Percentiles rank a stretch among this genome's conserved stretches.
phyloP scores from a whole-genome alignment of 2,797 vertebrate species.

The Lacerta agilis region DNA sequence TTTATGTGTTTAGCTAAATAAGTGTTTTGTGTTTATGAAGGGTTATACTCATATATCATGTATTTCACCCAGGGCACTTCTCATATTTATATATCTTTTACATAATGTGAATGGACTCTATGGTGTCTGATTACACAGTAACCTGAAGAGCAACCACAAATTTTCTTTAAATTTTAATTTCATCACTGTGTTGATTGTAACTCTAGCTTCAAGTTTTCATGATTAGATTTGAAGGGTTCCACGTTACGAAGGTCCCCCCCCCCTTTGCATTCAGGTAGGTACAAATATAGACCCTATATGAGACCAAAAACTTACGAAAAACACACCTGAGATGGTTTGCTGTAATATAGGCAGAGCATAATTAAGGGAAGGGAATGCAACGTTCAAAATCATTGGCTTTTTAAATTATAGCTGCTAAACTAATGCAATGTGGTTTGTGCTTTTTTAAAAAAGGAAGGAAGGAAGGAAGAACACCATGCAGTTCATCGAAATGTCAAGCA shows the following conservation, averaged over 20 bases:
- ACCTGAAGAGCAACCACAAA: neutral
- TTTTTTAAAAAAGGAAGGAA: neutral
- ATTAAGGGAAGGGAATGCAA: neutral
- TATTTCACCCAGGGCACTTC: conserved; percentile 5
- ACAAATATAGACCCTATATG: neutral
- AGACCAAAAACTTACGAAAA: neutral
- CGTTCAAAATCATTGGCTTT: neutral
- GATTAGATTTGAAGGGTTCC: neutral
- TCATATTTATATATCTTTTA: neutral
- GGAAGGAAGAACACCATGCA: neutral
- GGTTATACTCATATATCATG: neutral
- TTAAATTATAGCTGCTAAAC: neutral
- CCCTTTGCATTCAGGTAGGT: neutral
- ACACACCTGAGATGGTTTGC: neutral
- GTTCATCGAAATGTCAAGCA: neutral
- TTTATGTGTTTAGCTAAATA: neutral
- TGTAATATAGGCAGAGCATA: neutral
- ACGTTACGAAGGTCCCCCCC: neutral
- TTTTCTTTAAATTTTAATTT: neutral
- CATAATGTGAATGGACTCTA: neutral
- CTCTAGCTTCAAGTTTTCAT: neutral
- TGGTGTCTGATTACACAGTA: neutral
- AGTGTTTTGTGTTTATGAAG: neutral
- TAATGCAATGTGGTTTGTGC: neutral
- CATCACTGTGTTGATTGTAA: neutral